These are phyloP conservation scores for Osmerus mordax DNA, from an alignment of 2,113 vertebrate genomes.

Conservation along the genomic window DNA sequence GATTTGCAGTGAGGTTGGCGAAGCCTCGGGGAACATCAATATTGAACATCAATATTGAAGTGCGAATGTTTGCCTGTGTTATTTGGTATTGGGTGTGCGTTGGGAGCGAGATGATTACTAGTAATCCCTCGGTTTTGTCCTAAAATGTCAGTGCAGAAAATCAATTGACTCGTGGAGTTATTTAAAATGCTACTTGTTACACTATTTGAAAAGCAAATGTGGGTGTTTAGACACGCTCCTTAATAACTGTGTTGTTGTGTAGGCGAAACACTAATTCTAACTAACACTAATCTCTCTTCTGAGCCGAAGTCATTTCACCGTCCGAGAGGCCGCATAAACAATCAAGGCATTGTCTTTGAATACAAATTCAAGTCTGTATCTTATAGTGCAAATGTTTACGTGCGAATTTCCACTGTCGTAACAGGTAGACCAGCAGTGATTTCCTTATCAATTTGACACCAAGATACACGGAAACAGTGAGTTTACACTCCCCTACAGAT, in stretches of 20 bases:
- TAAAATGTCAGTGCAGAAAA: slow-evolving; percentile 2
- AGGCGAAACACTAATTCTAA: neutral
- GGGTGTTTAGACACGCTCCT: slow-evolving; percentile 2
- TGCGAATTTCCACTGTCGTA: no score
- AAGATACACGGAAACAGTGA: no score
- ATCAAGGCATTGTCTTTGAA: no score
- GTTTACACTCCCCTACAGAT: no score
- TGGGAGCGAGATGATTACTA: neutral
- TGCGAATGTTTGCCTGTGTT: neutral
- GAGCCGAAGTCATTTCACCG: no score
- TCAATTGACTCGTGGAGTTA: neutral
- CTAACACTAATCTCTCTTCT: no score
- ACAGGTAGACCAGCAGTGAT: no score
- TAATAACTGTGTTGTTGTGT: neutral
- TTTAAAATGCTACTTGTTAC: neutral
- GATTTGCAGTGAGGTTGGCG: slow-evolving; percentile 8
- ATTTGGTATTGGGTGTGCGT: neutral
- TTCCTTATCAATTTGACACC: no score
- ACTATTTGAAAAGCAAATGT: slow-evolving; percentile 8
- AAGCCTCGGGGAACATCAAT: neutral
- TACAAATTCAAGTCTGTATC: no score
- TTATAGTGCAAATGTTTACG: no score
- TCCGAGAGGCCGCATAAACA: no score
- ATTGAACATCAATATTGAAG: neutral
- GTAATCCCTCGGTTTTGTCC: neutral